phyloP scores from a whole-genome alignment of 37 sponge, comb jelly and placozoan species.

The Geodia barretti region DNA sequence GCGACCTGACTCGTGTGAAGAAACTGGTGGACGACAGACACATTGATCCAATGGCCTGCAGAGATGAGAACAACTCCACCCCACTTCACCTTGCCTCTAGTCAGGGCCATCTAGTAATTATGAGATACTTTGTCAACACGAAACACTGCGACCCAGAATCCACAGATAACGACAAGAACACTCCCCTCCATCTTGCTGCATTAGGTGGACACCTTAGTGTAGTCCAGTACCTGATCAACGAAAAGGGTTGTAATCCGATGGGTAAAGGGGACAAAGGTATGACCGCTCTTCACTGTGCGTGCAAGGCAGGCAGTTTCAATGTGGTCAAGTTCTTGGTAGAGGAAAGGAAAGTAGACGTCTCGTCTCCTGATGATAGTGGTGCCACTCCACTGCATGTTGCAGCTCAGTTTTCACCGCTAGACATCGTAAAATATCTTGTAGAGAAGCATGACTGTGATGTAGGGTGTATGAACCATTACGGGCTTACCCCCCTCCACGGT shows the following conservation, averaged over 20 bases:
- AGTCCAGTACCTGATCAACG: constrained; percentile 11
- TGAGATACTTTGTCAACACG: not conserved
- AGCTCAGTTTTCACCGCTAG: too few species aligned
- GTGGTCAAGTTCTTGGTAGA: constrained; percentile 21
- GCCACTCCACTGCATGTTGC: too few species aligned
- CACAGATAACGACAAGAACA: not conserved
- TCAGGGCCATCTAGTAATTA: not conserved
- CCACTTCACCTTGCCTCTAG: constrained; percentile 4
- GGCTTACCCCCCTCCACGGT: constrained; percentile 28
- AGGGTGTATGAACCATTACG: not conserved
- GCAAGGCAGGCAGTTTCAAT: constrained; percentile 13
- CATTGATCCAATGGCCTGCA: too few species aligned
- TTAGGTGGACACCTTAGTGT: constrained; percentile 2
- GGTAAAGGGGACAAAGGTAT: not conserved
- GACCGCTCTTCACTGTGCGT: constrained; percentile 40
- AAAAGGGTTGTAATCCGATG: constrained; percentile 8
- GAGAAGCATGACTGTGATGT: constrained; percentile 9
- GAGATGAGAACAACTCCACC: not conserved
- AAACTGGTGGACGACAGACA: too few species aligned
- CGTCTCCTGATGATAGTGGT: not conserved
- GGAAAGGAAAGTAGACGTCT: not conserved
- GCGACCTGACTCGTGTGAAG: too few species aligned
- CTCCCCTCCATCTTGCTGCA: constrained; percentile 10
- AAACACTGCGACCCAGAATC: constrained; percentile 12
- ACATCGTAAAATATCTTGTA: constrained; percentile 10